Base-by-base conservation (phyloP, 2,888 invertebrate genomes). In the Rhaphigaster nebulosa region DNA sequence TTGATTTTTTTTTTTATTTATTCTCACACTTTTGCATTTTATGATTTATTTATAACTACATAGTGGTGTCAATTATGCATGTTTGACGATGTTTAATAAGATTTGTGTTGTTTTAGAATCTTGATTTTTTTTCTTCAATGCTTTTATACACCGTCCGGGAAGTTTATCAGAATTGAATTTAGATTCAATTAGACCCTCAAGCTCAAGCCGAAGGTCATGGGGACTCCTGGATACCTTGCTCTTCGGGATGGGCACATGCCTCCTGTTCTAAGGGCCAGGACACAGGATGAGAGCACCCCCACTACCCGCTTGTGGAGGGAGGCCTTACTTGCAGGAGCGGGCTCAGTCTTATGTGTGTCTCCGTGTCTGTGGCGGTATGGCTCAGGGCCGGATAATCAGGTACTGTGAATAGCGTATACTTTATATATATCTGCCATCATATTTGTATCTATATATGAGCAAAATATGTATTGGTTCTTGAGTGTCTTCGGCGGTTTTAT, bases 331-430 rank as follows among this genome's bases (percentile, higher is more conserved):
- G 84, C 45, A 84, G 84, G 84, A 84, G 84, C 84, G 3, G 20
- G 84, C 84, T 88, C 88, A 88, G 88, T 88, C 88, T 88, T 88
- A 65, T 88, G 88, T 88, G 88, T 88, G 88, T 88, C 88, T 88
- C 88, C 88, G 56, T 8, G 38, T 60, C 88, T 88, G 88, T 84
- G 84, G 84, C 45, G 84, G 84, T 18, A 84, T 84, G 84, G 84
- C 84, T 41, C 45, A 84, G 26, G n/a, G 84, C 84, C 84, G 84
- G 84, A 84, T 84, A 84, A 84, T 84, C 45, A 84, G 84, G 84
- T 84, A 84, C 80, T 80, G 80, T 70, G 34, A 18, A 29, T 80
- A 45, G 26, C 84, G 84, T 84, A 1, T 38, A n/a, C 56, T 15
- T 88, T 88, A 56, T 29, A 41, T 41, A 56, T 26, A 34, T 87